Conservation (phyloP, 2,797 vertebrate genomes). For the Oophaga sylvatica region DNA sequence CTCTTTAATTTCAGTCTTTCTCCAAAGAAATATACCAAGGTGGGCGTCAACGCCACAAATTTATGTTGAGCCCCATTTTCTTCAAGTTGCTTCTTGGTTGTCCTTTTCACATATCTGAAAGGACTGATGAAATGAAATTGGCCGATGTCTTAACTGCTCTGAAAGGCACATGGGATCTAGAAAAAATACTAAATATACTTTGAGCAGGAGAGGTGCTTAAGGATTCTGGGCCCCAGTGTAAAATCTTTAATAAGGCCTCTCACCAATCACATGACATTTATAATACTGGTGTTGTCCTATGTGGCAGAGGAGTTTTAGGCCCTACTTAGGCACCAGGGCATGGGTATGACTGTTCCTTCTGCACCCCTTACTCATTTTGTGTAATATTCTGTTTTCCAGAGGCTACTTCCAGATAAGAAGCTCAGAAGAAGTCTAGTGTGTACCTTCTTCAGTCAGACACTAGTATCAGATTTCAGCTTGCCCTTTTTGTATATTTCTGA, state of each 20-base stretch:
- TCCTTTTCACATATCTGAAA: background rate
- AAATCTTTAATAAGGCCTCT: background rate
- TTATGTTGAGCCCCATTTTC: background rate
- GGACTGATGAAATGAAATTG: background rate
- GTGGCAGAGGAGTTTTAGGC: background rate
- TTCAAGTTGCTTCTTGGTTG: background rate
- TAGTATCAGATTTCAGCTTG: background rate
- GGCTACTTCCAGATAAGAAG: background rate
- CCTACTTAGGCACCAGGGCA: background rate
- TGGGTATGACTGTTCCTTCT: background rate
- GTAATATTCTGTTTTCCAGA: background rate
- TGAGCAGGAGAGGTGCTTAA: too few species aligned
- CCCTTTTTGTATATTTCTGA: too few species aligned
- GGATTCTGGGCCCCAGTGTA: background rate
- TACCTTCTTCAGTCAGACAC: background rate
- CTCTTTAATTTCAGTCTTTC: background rate
- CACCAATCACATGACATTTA: background rate
- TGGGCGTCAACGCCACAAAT: background rate
- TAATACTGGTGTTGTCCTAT: background rate
- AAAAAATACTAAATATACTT: background rate
- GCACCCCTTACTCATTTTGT: background rate
- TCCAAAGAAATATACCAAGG: background rate
- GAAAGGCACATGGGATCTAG: constrained; percentile 19
- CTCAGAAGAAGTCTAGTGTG: background rate
- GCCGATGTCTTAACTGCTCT: background rate